Percentiles rank a stretch among this genome's conserved stretches.
These are phyloP conservation scores for Drosophila subquinaria DNA, from an alignment of 2,888 invertebrate species.

Conservation along the genomic window DNA sequence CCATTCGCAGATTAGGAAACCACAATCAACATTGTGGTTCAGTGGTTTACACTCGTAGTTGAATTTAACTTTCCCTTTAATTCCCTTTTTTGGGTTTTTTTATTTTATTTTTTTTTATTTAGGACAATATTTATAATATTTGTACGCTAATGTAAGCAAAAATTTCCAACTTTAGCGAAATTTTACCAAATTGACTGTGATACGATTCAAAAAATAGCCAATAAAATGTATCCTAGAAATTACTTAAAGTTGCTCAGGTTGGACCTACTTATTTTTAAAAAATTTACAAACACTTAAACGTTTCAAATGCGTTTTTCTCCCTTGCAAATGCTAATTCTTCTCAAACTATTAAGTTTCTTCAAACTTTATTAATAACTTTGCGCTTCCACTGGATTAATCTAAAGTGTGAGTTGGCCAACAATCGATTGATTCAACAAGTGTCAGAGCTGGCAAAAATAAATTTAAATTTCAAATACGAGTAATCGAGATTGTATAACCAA, in stretches of 20 bases:
- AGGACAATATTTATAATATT: neutral
- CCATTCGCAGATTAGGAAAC: neutral
- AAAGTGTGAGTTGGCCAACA: neutral
- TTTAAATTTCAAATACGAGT: constrained; percentile 3
- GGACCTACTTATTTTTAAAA: no score
- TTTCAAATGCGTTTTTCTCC: no score
- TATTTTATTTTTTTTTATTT: neutral
- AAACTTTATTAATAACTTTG: neutral
- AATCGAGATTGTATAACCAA: neutral
- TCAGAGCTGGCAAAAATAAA: neutral
- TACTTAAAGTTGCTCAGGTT: no score
- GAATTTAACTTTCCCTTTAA: neutral
- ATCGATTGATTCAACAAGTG: constrained; percentile 2
- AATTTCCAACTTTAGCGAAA: neutral
- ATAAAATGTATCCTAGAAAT: neutral
- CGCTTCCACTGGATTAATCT: neutral
- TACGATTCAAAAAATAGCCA: neutral
- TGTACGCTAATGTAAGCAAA: neutral
- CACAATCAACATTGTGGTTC: neutral
- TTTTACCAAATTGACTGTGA: constrained; percentile 25
- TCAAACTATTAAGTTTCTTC: neutral
- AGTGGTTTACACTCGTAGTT: neutral
- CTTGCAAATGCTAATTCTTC: no score
- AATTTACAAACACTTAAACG: no score
- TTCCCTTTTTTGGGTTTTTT: neutral